Base-by-base conservation (phyloP, 1,140 invertebrate genomes). In the Frieseomelitta varia region DNA sequence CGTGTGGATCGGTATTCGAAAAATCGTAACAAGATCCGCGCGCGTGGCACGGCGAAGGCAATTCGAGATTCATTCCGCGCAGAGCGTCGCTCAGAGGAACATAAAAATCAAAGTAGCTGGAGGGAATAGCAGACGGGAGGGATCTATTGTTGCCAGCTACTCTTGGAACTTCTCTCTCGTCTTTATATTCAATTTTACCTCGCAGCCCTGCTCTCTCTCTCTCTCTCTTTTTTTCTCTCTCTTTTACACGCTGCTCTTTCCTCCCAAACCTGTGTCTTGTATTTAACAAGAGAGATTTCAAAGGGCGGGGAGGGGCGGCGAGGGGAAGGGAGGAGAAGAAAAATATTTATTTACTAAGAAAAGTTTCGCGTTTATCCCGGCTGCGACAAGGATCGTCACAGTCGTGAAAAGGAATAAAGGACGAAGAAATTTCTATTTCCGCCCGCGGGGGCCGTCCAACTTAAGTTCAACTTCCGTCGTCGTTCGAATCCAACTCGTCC, bases 391-490 rank as follows among this genome's bases (percentile, higher is more conserved):
- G 80, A 56, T 77, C 79, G 65, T 63, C 56, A n/a, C 39, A 47
- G 39, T 56, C 65, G 61, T 71, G 82, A 81, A 76, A 75, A 51
- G 76, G 68, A 74, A 85, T 85, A 85, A 88, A 68, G 68, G 47
- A 53, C 67, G 55, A 77, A 85, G 84, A 68, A 81, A 88, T 88
- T 88, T 86, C 87, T 85, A 79, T 79, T 86, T 84, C 81, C 63
- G 47, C 61, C 51, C 17, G 39, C 39, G 17, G 68, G 30, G 51
- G 47, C 63, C 67, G 56, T 53, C 74, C 86, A 85, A 90, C 85
- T 85, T 85, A 85, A 85, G 78, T 85, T 53, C 47, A 86, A 90
- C 82, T 90, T 90, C 88, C 86, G 87, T 85, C 86, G 86, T 90
- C 85, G 89, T 47, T 47, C 39, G 39, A 47, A 47, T 47, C n/a